Base-by-base conservation (phyloP, 1,140 invertebrate genomes). In the Asbolus verrucosus region DNA sequence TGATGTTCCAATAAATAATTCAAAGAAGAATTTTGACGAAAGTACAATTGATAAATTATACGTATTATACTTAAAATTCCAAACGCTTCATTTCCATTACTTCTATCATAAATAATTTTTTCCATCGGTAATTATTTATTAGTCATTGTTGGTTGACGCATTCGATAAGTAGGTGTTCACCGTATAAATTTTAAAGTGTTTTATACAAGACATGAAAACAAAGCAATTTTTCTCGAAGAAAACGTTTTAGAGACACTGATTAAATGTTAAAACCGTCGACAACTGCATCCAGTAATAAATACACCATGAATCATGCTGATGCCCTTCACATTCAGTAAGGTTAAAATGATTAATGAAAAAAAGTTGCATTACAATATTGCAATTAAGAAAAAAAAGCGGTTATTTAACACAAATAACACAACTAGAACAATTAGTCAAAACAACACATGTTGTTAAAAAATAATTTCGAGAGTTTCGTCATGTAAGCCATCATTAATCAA, bases 331-430 rank as follows among this genome's bases (percentile, higher is more conserved):
- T 73, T 73, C 33, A 38, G 60, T 70, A 75, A 75, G 73, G 73
- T 75, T 69, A 73, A 75, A 75, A 73, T 75, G 71, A 75, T 75
- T 75, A 75, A 71, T 75, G 65, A 69, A 73, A 61, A 71, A 75
- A 73, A 68, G 71, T 71, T 73, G 72, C 65, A 71, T 75, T 73
- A 69, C 67, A 59, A 54, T 46, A 36, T 73, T 72, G 46, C 46
- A 54, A 54, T 54, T 54, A 54, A 54, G 46, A 54, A 54, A 54
- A 50, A 54, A 27, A n/a, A 2, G 14, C 46, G 46, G 21, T 54
- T 54, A 54, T 46, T 46, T 46, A 46, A 46, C 41, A 46, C 41
- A 46, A 46, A 46, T 46, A 46, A 2, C 41, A 46, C 41, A 11
- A 24, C 19, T 4, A 3, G 19, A 14, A 54, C 46, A 54, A 54